Evolutionary conservation across 2,113 vertebrate species (phyloP).

Genomic region (Acinonyx jubatus): DNA sequence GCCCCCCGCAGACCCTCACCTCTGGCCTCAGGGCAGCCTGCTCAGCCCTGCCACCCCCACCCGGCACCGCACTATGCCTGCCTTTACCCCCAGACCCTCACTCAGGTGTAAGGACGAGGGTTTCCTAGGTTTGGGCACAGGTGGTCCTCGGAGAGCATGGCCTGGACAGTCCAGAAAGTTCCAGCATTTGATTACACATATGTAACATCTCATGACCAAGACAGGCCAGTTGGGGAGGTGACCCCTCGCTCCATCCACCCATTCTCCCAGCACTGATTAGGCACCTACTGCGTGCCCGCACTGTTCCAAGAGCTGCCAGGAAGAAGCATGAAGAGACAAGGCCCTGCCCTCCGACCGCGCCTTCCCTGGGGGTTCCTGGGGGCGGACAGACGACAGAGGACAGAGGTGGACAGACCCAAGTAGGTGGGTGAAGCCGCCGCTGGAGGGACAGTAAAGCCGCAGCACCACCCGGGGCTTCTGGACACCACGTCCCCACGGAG

Average conservation of each 20-base stretch:
- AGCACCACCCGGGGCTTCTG: accelerated
- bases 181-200: accelerated
- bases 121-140: accelerated
- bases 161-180: neutral
- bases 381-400: too few relatives aligned
- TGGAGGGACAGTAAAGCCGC: too few relatives aligned
- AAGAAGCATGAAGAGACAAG: accelerated
- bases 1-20: neutral
- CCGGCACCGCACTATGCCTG: neutral
- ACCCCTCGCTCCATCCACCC: neutral
- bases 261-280: accelerated
- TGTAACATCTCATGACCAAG: too few relatives aligned
- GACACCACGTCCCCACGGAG: accelerated
- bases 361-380: neutral
- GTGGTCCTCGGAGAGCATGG: neutral
- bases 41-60: neutral
- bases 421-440: neutral
- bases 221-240: accelerated
- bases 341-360: accelerated
- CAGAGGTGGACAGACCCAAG: neutral
- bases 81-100: neutral
- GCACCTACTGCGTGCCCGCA: neutral
- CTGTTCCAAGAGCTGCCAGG: neutral
- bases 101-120: accelerated
- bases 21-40: neutral